Evolutionary conservation across 2,113 vertebrate genomes (phyloP).

Genomic region (Uria lomvia): DNA sequence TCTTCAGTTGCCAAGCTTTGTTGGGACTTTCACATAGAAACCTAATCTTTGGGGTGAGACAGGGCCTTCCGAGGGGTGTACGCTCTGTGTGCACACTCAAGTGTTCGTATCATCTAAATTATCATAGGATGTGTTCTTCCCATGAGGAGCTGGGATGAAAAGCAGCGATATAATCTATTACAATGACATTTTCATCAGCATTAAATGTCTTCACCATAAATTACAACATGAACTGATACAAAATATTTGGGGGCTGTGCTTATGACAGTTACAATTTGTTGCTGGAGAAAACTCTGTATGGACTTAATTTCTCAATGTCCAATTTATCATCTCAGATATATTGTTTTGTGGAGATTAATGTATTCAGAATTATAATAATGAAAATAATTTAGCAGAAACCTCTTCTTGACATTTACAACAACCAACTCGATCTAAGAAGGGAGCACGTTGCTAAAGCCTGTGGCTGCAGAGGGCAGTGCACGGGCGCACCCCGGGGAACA

Average conservation of each 20-base stretch:
- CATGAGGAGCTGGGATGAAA: neutral
- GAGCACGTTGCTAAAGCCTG: neutral
- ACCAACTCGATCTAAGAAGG: neutral
- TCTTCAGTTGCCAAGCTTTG: neutral
- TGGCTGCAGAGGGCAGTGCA: neutral
- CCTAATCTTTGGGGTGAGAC: neutral
- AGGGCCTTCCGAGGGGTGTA: fast-evolving
- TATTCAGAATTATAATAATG: neutral
- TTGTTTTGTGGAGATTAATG: neutral
- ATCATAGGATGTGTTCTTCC: neutral
- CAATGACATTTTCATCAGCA: neutral
- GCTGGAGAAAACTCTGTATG: neutral
- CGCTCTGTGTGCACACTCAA: neutral
- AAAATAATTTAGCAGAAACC: neutral
- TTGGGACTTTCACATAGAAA: neutral
- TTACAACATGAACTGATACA: neutral
- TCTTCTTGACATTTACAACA: neutral
- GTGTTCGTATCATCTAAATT: neutral
- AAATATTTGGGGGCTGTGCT: neutral
- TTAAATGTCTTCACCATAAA: neutral
- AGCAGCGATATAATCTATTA: neutral
- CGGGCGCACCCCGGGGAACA: too few relatives aligned
- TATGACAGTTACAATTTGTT: neutral
- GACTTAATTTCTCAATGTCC: neutral
- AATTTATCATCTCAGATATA: neutral